These are phyloP conservation scores for Margarornis squamiger DNA, from an alignment of 2,797 vertebrate genomes.

Conservation along the genomic window DNA sequence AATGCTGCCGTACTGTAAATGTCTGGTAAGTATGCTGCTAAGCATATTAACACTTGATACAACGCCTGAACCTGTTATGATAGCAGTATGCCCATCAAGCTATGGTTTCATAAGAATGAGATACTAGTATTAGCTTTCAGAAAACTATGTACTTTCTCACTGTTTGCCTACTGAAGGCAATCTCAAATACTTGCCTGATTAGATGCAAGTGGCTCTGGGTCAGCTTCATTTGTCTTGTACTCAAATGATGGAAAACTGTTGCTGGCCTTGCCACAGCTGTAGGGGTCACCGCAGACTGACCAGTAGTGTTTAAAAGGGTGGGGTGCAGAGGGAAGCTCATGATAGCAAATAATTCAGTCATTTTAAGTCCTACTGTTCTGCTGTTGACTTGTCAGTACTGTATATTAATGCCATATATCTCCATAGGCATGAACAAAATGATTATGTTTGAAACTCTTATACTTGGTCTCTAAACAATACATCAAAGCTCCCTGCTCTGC, in stretches of 20 bases:
- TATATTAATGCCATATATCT: neutral
- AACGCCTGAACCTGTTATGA: neutral
- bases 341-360: neutral
- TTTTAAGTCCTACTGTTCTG: neutral
- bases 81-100: neutral
- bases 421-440: neutral
- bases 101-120: neutral
- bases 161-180: neutral
- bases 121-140: neutral
- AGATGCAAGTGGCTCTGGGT: neutral
- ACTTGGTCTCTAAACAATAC: neutral
- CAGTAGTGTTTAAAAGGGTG: neutral
- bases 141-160: neutral
- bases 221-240: neutral
- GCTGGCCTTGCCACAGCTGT: neutral
- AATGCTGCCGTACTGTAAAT: conserved; percentile 82
- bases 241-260: neutral
- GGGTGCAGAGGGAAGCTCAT: neutral
- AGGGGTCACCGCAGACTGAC: neutral
- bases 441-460: neutral
- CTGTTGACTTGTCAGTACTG: neutral
- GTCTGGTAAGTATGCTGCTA: conserved; percentile 76
- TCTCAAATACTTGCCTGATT: neutral
- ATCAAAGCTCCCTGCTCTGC: neutral
- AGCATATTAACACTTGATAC: neutral